Base-by-base conservation (phyloP, 1,140 invertebrate species). In the Dreissena rostriformis region DNA sequence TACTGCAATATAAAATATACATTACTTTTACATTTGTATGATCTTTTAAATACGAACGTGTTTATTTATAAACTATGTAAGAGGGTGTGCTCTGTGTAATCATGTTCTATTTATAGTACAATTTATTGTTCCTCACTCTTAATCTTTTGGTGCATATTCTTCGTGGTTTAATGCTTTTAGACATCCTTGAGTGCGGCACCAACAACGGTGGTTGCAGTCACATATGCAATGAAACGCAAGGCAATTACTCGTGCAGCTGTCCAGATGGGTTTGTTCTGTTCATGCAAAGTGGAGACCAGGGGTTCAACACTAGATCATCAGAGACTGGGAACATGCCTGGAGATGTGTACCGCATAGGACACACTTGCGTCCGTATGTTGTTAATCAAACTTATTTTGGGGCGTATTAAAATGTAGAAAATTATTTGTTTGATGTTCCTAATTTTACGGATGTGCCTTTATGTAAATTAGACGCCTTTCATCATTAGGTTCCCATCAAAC, bases 321-420 rank as follows among this genome's bases (percentile, higher is more conserved):
- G 98, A 99, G 95, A 96, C 95, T 80, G 98, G 98, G 11, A 94
- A 96, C 87, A 94, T 97, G 87, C 97, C 98, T 90, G 97, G 97
- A 10, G 98, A 99, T 93, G 95, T 96, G 7, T 97, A 97, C 92
- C 96, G 98, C 91, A 95, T 97, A 86, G 99, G 99, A 92, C 99
- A 99, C 94, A 98, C 98, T 26, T 99, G 98, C 93, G 98, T 99
- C 29, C 96, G 92, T 94, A 90, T 89, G 88, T 90, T 70, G 15
- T 52, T 39, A 39, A 39, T 39, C 39, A 39, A 39, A 39, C 8
- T 39, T 39, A 39, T 39, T 8, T 5, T 8, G 2, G 39, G 8
- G n/a, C n/a, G n/a, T n/a, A 39, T 39, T 39, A 39, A 39, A 2
- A 39, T 5, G 8, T 5, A 39, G 8, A 39, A 39, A 39, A 5